Conservation (phyloP, 2,113 vertebrate species). For the Macquaria australasica region DNA sequence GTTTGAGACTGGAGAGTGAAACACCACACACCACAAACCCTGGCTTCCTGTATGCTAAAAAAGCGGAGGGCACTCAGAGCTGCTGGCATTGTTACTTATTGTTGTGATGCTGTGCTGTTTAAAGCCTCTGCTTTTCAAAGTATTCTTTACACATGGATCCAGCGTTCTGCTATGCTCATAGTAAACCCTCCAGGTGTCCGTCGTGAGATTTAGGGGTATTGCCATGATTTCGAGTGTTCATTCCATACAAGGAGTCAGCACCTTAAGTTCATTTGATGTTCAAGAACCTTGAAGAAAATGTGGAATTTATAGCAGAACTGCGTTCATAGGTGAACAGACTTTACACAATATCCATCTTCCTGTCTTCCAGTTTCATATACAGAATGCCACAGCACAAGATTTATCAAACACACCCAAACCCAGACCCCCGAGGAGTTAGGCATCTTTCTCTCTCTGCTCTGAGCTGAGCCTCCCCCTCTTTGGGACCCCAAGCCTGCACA, state of each 20-base stretch:
- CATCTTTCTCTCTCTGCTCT: conserved; percentile 61
- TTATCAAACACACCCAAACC: conserved; percentile 56
- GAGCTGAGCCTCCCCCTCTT: conserved; percentile 73
- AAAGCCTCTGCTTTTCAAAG: conserved; percentile 32
- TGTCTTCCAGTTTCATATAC: conserved; percentile 37
- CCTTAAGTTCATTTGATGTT: conserved; percentile 34
- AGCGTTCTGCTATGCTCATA: not conserved
- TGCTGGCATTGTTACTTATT: conserved; percentile 36
- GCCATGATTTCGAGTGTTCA: not conserved
- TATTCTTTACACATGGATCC: not conserved
- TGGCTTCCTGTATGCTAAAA: conserved; percentile 59
- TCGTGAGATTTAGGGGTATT: not conserved
- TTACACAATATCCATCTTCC: conserved; percentile 47
- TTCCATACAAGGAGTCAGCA: conserved; percentile 3
- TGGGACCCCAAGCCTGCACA: conserved; percentile 82
- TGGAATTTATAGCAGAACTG: conserved; percentile 19
- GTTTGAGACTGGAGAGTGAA: conserved; percentile 62
- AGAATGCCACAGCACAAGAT: conserved; percentile 40
- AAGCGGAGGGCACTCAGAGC: conserved; percentile 27
- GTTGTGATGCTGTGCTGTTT: conserved; percentile 51
- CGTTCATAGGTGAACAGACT: conserved; percentile 2
- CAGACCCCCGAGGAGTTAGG: conserved; percentile 65
- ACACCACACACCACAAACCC: conserved; percentile 67
- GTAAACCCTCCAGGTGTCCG: not conserved
- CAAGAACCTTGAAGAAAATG: conserved; percentile 28